These are phyloP conservation scores for Laticauda laticaudata DNA, from an alignment of 2,113 vertebrate species.

Conservation along the genomic window DNA sequence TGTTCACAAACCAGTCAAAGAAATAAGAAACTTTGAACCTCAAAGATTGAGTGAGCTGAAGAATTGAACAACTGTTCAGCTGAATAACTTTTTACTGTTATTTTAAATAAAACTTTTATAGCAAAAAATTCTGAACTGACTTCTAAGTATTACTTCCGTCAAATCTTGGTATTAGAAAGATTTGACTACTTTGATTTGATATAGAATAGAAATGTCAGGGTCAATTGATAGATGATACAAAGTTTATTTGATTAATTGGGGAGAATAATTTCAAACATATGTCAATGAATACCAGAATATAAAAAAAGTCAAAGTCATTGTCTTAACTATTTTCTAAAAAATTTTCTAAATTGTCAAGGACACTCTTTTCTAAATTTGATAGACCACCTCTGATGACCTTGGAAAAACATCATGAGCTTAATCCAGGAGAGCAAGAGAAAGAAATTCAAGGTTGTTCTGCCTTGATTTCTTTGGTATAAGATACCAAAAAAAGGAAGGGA, in stretches of 20 bases:
- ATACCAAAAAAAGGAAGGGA: neutral
- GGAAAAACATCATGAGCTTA: neutral
- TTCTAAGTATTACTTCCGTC: neutral
- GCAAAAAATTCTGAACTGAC: neutral
- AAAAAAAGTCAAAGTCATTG: neutral
- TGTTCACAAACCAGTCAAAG: neutral
- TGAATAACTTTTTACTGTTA: neutral
- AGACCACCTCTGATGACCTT: neutral
- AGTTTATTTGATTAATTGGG: neutral
- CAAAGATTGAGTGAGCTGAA: neutral
- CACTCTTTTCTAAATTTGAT: neutral
- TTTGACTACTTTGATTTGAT: neutral
- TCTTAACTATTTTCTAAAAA: neutral
- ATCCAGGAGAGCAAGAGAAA: neutral
- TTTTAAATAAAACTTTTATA: neutral
- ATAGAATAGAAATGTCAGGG: neutral
- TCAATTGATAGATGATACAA: neutral
- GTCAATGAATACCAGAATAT: neutral
- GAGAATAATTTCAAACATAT: neutral
- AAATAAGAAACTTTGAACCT: neutral
- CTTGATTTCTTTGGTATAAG: neutral
- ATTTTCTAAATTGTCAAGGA: neutral
- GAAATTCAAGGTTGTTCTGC: neutral
- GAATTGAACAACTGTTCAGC: neutral
- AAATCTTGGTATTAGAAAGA: neutral